Evolutionary conservation across 2,113 vertebrate genomes (phyloP).

Genomic region (Triplophysa dalaica): DNA sequence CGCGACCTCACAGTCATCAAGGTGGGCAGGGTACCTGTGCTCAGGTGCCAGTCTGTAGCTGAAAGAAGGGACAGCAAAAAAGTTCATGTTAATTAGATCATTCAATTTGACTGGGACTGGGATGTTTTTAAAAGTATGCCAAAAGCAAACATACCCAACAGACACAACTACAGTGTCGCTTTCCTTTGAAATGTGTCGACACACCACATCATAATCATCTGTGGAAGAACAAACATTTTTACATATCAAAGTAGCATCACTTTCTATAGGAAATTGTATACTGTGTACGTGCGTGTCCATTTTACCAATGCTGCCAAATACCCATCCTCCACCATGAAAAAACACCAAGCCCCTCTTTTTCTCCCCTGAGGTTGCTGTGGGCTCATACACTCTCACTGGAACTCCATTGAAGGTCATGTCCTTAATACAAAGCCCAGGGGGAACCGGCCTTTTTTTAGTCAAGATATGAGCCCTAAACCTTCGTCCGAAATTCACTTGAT

Average conservation of each 20-base stretch:
- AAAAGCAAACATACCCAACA: constrained; percentile 74
- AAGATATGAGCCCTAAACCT: constrained; percentile 61
- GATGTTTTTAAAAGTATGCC: not conserved
- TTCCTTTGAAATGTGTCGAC: constrained; percentile 74
- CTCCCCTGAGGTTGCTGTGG: constrained; percentile 56
- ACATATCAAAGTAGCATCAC: not conserved
- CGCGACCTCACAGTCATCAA: constrained; percentile 76
- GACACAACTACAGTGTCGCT: constrained; percentile 80
- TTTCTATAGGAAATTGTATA: not conserved
- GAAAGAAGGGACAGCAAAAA: constrained; percentile 16
- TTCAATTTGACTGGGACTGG: not conserved
- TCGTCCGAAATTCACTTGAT: constrained; percentile 71
- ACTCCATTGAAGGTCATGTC: constrained; percentile 73
- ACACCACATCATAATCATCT: constrained; percentile 78
- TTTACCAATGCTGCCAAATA: constrained; percentile 82
- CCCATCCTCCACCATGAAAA: constrained; percentile 81
- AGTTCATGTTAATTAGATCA: not conserved
- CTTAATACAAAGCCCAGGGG: constrained; percentile 70
- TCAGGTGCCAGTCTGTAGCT: constrained; percentile 82
- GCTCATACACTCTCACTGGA: constrained; percentile 81
- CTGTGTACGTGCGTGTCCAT: not conserved
- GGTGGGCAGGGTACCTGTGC: constrained; percentile 68
- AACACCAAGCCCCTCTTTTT: constrained; percentile 77
- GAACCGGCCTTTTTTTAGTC: constrained; percentile 27
- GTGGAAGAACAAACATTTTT: not conserved